A percentile compares a stretch with the other conserved stretches of the same genome.
phyloP scores from a whole-genome alignment of 2,113 vertebrate genomes.

The Peromyscus maniculatus region DNA sequence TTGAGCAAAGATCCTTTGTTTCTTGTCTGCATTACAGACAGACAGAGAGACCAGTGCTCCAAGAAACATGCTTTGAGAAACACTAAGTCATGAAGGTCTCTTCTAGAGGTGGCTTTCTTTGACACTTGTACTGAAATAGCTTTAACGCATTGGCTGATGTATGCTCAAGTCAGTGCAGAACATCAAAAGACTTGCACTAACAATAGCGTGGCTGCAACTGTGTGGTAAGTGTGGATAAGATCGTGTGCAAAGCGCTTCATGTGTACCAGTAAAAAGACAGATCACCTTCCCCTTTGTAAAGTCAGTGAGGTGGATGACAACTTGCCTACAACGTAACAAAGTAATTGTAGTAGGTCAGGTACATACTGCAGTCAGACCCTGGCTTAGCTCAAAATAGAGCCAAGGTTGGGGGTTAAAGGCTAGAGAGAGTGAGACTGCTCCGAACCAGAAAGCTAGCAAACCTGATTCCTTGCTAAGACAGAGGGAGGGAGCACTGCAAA shows the following conservation, averaged over 20 bases:
- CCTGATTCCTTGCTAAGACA: background rate
- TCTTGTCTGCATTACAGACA: slow-evolving; percentile 43
- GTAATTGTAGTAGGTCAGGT: slow-evolving; percentile 12
- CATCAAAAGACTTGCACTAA: slow-evolving; percentile 37
- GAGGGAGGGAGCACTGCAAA: background rate
- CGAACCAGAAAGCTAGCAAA: background rate
- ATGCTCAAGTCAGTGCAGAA: background rate
- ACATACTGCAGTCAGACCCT: background rate
- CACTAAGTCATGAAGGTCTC: background rate
- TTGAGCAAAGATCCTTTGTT: slow-evolving; percentile 20
- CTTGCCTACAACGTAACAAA: slow-evolving; percentile 49
- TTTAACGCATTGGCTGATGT: background rate
- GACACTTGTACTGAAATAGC: background rate
- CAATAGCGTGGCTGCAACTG: background rate
- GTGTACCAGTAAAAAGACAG: background rate
- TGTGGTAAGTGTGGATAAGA: background rate
- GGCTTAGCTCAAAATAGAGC: background rate
- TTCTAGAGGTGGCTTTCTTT: slow-evolving; percentile 42
- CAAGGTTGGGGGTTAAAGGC: background rate
- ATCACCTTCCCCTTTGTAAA: background rate
- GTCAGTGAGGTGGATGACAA: slow-evolving; percentile 16
- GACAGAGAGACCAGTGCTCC: background rate
- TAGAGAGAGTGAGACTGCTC: background rate
- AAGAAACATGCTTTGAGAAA: slow-evolving; percentile 55
- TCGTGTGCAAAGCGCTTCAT: slow-evolving; percentile 3